Evolutionary conservation across 2,888 invertebrate species (phyloP), one percentile per base, ranked within the genome.

Genomic region (Drosophila sordidapex): DNA sequence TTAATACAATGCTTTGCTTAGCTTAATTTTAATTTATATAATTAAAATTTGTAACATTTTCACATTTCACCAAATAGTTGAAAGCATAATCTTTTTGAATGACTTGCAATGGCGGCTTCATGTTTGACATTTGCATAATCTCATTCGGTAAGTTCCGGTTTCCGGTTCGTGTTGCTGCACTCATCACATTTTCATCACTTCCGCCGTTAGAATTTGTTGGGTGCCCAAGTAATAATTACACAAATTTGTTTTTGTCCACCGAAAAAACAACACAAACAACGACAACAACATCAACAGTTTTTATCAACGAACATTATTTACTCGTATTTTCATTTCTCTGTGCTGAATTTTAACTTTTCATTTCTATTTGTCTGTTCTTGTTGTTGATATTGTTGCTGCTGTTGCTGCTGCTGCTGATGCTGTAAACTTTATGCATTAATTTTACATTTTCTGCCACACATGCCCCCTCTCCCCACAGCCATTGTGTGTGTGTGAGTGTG

Each of bases 401-500:
- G 27, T 0, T 29, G 29, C 62, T 70, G 83, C 74, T 90, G 82
- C 31, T 31, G 57, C 61, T 49, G 54, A 65, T 72, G 83, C 74
- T 90, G 81, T 79, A 90, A 88, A 88, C 83, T 88, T 89, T 90
- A 86, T 86, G 89, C 91, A 91, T 90, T 90, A 90, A 89, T 90
- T 90, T 90, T 86, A 88, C 87, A 90, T 88, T 88, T 88, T 86
- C 72, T 71, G 68, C 68, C 68, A 67, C 54, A 49, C 68, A 36
- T 27, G 38, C 56, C 36, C 18, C 43, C 21, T 11, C 38, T 10
- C 18, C n/a, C 13, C 25, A 3, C 21, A 4, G 40, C 18, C 29
- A 31, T 27, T 27, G 27, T 27, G 2, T 21, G 61, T n/a, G n/a
- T 68, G 25, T 25, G 25, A 2, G 49, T 58, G 46, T 73, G 66